Conservation (phyloP, 1,140 invertebrate genomes). For the Dendrolimus punctatus region DNA sequence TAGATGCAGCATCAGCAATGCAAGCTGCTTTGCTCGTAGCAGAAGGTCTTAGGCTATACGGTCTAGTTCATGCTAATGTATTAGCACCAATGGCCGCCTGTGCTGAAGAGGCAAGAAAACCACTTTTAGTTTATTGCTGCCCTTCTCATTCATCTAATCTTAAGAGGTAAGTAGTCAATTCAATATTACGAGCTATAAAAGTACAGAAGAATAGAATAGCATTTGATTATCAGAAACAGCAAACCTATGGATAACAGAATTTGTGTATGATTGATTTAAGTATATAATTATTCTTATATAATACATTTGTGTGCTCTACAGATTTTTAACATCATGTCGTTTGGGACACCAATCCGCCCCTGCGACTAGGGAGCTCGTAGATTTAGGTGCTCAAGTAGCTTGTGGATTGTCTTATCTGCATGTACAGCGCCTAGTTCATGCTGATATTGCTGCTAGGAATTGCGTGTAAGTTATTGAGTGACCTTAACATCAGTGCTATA, state of each 20-base stretch:
- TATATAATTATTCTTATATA: too few species aligned
- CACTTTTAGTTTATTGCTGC: constrained; percentile 87
- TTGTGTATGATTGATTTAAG: too few species aligned
- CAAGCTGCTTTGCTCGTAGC: constrained; percentile 87
- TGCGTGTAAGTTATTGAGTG: constrained; percentile 73
- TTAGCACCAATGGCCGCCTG: constrained; percentile 87
- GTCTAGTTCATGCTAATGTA: constrained; percentile 87
- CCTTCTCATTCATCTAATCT: constrained; percentile 85
- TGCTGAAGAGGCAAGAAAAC: constrained; percentile 80
- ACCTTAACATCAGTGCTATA: too few species aligned
- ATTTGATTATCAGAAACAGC: too few species aligned
- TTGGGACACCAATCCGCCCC: constrained; percentile 72
- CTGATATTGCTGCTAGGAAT: constrained; percentile 92
- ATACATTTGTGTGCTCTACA: constrained; percentile 26
- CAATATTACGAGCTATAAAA: too few species aligned
- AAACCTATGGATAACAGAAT: too few species aligned
- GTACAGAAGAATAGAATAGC: too few species aligned
- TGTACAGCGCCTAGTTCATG: constrained; percentile 89
- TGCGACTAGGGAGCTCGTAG: constrained; percentile 89
- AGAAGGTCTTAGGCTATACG: constrained; percentile 88
- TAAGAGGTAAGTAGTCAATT: constrained; percentile 77
- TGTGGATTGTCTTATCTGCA: constrained; percentile 92
- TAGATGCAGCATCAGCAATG: constrained; percentile 87
- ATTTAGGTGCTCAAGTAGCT: constrained; percentile 90
- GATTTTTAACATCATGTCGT: constrained; percentile 78